Base-by-base conservation (phyloP, 2,797 vertebrate species). In the Emys orbicularis region DNA sequence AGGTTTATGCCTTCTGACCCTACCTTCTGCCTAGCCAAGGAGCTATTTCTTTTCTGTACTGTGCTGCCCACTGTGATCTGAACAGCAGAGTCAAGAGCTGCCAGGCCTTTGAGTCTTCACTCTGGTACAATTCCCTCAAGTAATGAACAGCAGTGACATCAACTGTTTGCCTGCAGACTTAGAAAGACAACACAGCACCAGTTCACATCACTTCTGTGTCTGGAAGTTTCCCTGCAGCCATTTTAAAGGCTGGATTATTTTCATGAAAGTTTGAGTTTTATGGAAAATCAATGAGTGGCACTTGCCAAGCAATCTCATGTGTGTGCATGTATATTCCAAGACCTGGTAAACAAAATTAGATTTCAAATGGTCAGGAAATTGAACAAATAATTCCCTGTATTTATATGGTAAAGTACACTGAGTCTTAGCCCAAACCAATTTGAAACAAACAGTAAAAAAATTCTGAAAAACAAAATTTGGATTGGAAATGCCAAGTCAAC, bases 271-370 rank as follows among this genome's bases (percentile, higher is more conserved):
- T 37, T 19, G 61, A 68, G 18, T 68, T 65, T 68, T 68, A 37
- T 37, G 61, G 61, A 68, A 54, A 19, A 68, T 68, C 8, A 68
- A 37, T 10, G 61, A 68, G 61, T 37, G 61, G 18, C 34, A 68
- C 34, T 68, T 68, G 34, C 12, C 41, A 79, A 47, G 4, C n/a
- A 72, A 31, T 34, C 31, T n/a, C 76, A 4, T 4, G n/a, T 23
- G 49, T 52, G 13, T 57, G 7, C 0, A 53, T 0, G 31, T 34
- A 31, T 16, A 68, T 4, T 47, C 57, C 8, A 27, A 0, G 0
- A 2, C 3, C 49, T 53, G 34, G 25, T 82, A 83, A 90, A 11
- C 44, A 81, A 86, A 6, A 23, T 54, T 29, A 76, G 25, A 52
- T 27, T 29, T 56, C 88, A 93, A 81, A 13, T 3, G n/a, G 47